Evolutionary conservation across 2,888 invertebrate species (phyloP).

Genomic region (Leptinotarsa rubiginosa): DNA sequence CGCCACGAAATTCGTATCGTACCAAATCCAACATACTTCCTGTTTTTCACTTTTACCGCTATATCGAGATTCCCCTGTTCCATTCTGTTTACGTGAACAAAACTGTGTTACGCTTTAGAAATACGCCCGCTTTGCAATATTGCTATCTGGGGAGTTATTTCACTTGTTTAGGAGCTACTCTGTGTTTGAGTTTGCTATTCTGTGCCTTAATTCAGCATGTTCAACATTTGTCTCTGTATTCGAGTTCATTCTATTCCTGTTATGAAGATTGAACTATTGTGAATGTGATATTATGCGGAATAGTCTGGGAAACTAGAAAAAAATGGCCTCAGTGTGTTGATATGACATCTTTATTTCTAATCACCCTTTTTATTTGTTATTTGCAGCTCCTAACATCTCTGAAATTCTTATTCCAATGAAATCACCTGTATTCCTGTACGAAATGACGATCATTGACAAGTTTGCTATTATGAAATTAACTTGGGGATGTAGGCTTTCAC

Average conservation of each 20-base stretch:
- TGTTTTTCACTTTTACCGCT: not conserved
- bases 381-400: too few relatives aligned
- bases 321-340: not conserved
- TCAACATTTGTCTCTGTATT: conserved; percentile 13
- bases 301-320: not conserved
- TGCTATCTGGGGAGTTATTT: conserved; percentile 33
- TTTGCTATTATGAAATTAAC: too few relatives aligned
- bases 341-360: not conserved
- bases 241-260: not conserved
- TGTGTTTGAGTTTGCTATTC: conserved; percentile 22
- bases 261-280: not conserved
- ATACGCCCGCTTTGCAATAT: conserved; percentile 27
- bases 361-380: too few relatives aligned
- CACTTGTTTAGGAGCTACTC: conserved; percentile 25
- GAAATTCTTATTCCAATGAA: too few relatives aligned
- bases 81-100: conserved; percentile 25
- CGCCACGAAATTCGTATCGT: not conserved
- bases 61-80: conserved; percentile 21
- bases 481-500: too few relatives aligned
- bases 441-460: too few relatives aligned
- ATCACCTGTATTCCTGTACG: too few relatives aligned
- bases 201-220: conserved; percentile 10
- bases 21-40: not conserved
- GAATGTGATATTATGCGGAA: not conserved
- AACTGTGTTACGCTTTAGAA: conserved; percentile 16